These are phyloP conservation scores for Abramis brama DNA, from an alignment of 2,113 vertebrate genomes.

Conservation along the genomic window DNA sequence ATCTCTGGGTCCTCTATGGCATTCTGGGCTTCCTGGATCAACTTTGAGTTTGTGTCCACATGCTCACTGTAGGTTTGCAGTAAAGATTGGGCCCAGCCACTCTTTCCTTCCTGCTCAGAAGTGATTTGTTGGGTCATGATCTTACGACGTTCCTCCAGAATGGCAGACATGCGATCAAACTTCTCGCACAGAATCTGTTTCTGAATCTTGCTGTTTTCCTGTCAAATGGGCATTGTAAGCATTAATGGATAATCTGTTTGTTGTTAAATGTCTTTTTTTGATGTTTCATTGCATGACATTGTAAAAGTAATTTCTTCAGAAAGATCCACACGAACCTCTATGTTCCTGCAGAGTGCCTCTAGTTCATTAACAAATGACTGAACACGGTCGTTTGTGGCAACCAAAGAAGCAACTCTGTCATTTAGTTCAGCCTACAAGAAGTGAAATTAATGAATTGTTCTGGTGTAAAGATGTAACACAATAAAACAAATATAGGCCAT, in stretches of 20 bases:
- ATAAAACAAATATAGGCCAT: background rate
- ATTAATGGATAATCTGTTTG: background rate
- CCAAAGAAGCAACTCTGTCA: conserved; percentile 68
- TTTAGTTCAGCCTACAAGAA: conserved; percentile 71
- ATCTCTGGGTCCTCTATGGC: conserved; percentile 77
- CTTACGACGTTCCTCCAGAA: conserved; percentile 74
- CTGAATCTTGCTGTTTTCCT: conserved; percentile 74
- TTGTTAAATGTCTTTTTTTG: background rate
- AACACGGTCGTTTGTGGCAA: conserved; percentile 64
- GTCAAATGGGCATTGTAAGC: background rate
- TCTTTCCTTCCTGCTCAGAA: conserved; percentile 76
- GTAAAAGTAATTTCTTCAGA: background rate
- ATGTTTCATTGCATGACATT: background rate
- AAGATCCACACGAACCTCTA: conserved; percentile 70
- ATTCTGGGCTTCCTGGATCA: conserved; percentile 70
- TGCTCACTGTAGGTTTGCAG: conserved; percentile 67
- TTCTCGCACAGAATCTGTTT: conserved; percentile 75
- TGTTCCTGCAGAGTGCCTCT: conserved; percentile 68
- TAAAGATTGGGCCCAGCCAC: conserved; percentile 59
- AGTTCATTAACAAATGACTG: conserved; percentile 69
- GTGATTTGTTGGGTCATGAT: conserved; percentile 75
- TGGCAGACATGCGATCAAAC: conserved; percentile 69
- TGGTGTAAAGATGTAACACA: background rate
- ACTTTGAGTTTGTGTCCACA: conserved; percentile 69
- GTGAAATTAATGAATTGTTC: background rate